A percentile compares a stretch with the other conserved stretches of the same genome.
Conservation (phyloP, 1,140 invertebrate species). For the Orussus abietinus region DNA sequence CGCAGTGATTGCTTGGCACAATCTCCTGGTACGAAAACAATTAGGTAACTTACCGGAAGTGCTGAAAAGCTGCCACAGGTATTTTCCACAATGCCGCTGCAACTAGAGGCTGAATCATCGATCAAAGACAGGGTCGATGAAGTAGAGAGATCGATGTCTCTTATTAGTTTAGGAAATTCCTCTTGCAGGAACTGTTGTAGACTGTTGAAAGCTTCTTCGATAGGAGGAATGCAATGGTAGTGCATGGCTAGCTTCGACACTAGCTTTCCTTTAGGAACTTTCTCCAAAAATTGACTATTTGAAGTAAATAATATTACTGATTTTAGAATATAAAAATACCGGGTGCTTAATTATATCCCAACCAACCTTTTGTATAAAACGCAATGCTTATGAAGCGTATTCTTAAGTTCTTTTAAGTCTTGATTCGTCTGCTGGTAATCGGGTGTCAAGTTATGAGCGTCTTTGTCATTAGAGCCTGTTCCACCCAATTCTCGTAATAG, state of each 20-base stretch:
- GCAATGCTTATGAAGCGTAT: slow-evolving; percentile 38
- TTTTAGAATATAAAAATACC: slow-evolving; percentile 4
- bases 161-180: slow-evolving; percentile 46
- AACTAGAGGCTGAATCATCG: slow-evolving; percentile 5
- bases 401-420: slow-evolving; percentile 40
- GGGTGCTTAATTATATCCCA: neutral
- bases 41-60: slow-evolving; percentile 41
- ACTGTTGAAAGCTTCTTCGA: slow-evolving; percentile 46
- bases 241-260: slow-evolving; percentile 38
- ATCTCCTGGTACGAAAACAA: neutral
- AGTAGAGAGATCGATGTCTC: slow-evolving; percentile 40
- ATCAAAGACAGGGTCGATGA: slow-evolving; percentile 12
- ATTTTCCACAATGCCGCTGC: slow-evolving; percentile 18
- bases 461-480: slow-evolving; percentile 24
- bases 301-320: slow-evolving; percentile 23
- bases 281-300: slow-evolving; percentile 43
- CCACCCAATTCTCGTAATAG: slow-evolving; percentile 35
- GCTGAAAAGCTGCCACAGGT: slow-evolving; percentile 42
- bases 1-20: neutral
- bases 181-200: slow-evolving; percentile 49
- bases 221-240: slow-evolving; percentile 44
- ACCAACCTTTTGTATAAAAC: slow-evolving; percentile 44
- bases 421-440: slow-evolving; percentile 36
- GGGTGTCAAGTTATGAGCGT: slow-evolving; percentile 47
- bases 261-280: slow-evolving; percentile 43